These are phyloP conservation scores for Virgularia gustaviana DNA, from an alignment of 92 coral and sea anemone genomes.

Conservation along the genomic window DNA sequence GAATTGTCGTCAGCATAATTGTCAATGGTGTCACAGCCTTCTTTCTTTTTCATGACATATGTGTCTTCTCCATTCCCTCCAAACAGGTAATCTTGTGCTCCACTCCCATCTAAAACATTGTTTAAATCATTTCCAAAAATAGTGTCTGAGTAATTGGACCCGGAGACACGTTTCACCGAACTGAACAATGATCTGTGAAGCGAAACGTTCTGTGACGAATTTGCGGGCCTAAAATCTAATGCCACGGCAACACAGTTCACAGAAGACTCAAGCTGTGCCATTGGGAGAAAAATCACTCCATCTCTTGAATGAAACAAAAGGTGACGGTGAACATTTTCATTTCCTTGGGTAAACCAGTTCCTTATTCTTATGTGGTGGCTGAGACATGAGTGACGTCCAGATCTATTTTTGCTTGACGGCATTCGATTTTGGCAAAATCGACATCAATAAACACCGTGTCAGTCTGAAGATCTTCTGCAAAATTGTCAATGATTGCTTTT, in stretches of 20 bases:
- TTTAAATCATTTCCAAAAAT: background rate
- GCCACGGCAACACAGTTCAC: slow-evolving; percentile 53
- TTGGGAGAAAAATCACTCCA: background rate
- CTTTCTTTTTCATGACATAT: background rate
- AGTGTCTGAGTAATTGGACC: background rate
- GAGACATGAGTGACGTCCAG: background rate
- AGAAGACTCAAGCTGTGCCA: slow-evolving; percentile 1
- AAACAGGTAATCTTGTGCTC: background rate
- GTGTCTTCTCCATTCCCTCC: slow-evolving; percentile 9
- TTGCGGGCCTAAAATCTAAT: slow-evolving; percentile 21
- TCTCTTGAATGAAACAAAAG: slow-evolving; percentile 3
- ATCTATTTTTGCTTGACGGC: background rate
- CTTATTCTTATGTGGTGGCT: background rate
- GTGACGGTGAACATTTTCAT: too few relatives aligned
- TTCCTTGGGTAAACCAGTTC: background rate
- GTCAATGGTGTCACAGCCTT: background rate
- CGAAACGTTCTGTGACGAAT: background rate
- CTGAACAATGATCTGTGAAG: background rate
- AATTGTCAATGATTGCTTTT: slow-evolving; percentile 10
- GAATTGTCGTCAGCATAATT: slow-evolving; percentile 1
- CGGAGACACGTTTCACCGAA: background rate
- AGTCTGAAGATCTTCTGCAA: too few relatives aligned
- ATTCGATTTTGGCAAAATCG: background rate
- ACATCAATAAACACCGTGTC: too few relatives aligned
- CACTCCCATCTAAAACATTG: background rate